A percentile compares a stretch with the other conserved stretches of the same genome.
Evolutionary conservation across 2,113 vertebrate genomes (phyloP).

Genomic region (Phaetusa simplex): DNA sequence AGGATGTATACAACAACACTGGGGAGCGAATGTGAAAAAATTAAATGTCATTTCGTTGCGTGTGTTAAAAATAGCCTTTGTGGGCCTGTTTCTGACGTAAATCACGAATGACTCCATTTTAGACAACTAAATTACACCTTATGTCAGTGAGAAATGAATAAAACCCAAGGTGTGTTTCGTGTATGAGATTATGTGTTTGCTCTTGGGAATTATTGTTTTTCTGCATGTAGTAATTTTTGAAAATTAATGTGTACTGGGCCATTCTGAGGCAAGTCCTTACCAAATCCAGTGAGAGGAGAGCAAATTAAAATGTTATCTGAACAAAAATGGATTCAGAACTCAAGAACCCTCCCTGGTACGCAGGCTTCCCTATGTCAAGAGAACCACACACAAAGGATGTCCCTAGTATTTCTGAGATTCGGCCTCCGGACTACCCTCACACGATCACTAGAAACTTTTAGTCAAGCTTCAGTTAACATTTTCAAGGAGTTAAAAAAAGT

Average conservation of each 20-base stretch:
- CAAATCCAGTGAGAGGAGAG: background rate
- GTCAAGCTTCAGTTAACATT: background rate
- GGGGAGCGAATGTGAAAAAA: slow-evolving; percentile 34
- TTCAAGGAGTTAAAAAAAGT: background rate
- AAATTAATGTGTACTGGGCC: background rate
- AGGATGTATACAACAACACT: background rate
- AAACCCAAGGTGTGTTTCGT: background rate
- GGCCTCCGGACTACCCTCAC: background rate
- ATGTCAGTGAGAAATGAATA: slow-evolving; percentile 32
- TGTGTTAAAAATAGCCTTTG: slow-evolving; percentile 47
- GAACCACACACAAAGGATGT: background rate
- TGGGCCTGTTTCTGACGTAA: background rate
- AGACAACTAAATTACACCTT: slow-evolving; percentile 55
- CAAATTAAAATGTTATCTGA: background rate
- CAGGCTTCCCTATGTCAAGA: background rate
- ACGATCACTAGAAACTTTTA: background rate
- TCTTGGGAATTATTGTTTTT: slow-evolving; percentile 22
- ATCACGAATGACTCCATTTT: slow-evolving; percentile 22
- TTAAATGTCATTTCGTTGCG: background rate
- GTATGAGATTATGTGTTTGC: slow-evolving; percentile 31
- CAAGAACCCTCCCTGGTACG: background rate
- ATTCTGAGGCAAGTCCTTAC: background rate
- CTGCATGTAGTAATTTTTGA: slow-evolving; percentile 19
- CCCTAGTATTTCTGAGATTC: background rate
- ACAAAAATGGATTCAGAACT: background rate